Evolutionary conservation across 2,888 invertebrate species (phyloP), one percentile per base, ranked within the genome.

Genomic region (Drosophila quinaria): DNA sequence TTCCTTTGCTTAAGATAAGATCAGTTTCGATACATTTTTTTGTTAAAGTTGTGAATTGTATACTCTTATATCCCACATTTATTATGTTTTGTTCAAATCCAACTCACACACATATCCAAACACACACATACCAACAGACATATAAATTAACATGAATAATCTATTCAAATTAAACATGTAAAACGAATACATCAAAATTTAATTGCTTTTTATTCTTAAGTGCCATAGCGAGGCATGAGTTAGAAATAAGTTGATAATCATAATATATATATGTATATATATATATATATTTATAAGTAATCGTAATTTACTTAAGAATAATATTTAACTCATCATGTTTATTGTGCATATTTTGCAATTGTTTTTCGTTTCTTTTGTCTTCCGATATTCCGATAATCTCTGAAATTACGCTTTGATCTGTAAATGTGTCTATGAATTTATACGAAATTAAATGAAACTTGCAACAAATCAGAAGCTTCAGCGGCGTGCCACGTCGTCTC

Each of bases 401-500:
- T 25, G 44, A 56, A 65, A 67, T 44, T 52, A 35, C 61, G 71
- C 67, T 79, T 74, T 71, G 68, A 69, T 71, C 56, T 73, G 79
- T 81, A 65, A 78, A 25, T 70, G 56, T 72, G 80, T 81, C 70
- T 80, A 68, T 66, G 29, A 72, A 78, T 59, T 46, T 70, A 72
- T 58, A 29, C 17, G 15, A 46, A 15, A 64, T 49, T 44, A 64
- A 54, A 44, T 47, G 39, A 61, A 70, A 50, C 58, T 37, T 44
- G 49, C 66, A 44, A 47, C 61, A 64, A 63, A 77, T n/a, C 84
- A 92, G 93, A 85, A 92, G 91, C 83, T 91, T 92, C 77, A 92
- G 92, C 70, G 93, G 93, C 71, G 92, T 93, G 63, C 93, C 93
- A 54, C 92, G 93, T 71, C 93, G 93, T 35, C 87, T 93, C 39